phyloP scores from a whole-genome alignment of 2,113 vertebrate species.

The Vombatus ursinus region DNA sequence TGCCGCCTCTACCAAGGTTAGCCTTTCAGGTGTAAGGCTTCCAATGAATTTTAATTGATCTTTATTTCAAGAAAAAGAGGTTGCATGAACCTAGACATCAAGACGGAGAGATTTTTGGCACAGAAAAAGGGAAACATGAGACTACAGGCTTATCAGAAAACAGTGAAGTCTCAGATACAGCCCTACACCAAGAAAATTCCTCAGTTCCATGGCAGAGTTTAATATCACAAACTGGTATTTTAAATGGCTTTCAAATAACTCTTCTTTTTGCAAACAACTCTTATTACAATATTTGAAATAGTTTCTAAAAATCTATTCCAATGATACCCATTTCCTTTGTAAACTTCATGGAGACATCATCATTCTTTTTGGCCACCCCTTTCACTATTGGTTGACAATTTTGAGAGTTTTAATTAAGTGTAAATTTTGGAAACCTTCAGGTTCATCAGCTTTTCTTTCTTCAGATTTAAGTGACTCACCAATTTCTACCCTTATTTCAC shows the following conservation, averaged over 20 bases:
- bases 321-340: too few species aligned
- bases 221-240: slow-evolving; percentile 95
- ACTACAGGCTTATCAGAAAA: slow-evolving; percentile 91
- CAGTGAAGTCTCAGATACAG: slow-evolving; percentile 89
- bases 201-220: slow-evolving; percentile 91
- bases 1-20: slow-evolving; percentile 91
- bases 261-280: background rate
- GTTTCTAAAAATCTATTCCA: too few species aligned
- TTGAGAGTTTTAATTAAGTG: too few species aligned
- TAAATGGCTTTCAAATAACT: slow-evolving; percentile 77
- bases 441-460: too few species aligned
- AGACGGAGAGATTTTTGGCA: slow-evolving; percentile 96
- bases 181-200: slow-evolving; percentile 89
- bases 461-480: too few species aligned
- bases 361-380: too few species aligned
- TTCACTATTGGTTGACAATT: too few species aligned
- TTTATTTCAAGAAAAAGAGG: slow-evolving; percentile 96
- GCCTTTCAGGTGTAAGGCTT: slow-evolving; percentile 89
- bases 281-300: slow-evolving; percentile 28
- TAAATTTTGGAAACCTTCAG: too few species aligned
- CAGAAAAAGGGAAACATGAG: slow-evolving; percentile 94
- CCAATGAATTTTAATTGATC: slow-evolving; percentile 89
- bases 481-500: too few species aligned
- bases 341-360: too few species aligned
- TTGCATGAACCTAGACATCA: slow-evolving; percentile 93